Conservation (phyloP, 2,113 vertebrate genomes). For the Odocoileus hemionus region DNA sequence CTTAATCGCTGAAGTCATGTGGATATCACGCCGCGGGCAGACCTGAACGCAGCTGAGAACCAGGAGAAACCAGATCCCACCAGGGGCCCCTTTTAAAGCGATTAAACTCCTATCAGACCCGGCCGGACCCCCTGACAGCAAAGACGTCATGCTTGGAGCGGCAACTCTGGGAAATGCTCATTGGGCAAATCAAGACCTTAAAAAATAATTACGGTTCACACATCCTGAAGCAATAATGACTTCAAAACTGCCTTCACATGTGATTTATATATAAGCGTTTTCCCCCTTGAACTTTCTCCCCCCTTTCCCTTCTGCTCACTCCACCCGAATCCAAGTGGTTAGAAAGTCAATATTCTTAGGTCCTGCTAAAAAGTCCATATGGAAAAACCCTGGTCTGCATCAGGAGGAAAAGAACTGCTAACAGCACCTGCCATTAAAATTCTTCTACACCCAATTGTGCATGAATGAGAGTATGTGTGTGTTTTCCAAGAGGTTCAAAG, state of each 20-base stretch:
- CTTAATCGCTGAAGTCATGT: conserved; percentile 29
- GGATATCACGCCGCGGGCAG: not conserved
- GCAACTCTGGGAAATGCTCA: conserved; percentile 54
- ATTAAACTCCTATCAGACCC: conserved; percentile 64
- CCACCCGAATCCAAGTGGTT: conserved; percentile 59
- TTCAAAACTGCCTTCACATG: conserved; percentile 58
- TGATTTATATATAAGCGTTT: conserved; percentile 65
- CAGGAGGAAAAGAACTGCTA: conserved; percentile 49
- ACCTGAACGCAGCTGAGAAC: conserved; percentile 47
- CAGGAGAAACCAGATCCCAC: conserved; percentile 55
- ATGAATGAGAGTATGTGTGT: not conserved
- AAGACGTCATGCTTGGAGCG: conserved; percentile 67
- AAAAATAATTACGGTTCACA: conserved; percentile 69
- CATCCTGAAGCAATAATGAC: conserved; percentile 71
- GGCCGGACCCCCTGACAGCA: conserved; percentile 44
- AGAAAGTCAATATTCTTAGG: conserved; percentile 65
- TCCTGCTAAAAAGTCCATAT: conserved; percentile 58
- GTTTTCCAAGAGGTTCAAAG: conserved; percentile 62
- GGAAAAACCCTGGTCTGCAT: conserved; percentile 49
- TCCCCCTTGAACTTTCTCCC: conserved; percentile 45
- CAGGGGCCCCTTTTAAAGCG: conserved; percentile 50
- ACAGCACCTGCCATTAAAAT: conserved; percentile 66
- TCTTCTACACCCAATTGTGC: conserved; percentile 45
- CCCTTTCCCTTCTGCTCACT: not conserved
- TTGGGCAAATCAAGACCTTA: conserved; percentile 64